These are phyloP conservation scores for Channa maculata DNA, from an alignment of 2,113 vertebrate species.

Conservation along the genomic window DNA sequence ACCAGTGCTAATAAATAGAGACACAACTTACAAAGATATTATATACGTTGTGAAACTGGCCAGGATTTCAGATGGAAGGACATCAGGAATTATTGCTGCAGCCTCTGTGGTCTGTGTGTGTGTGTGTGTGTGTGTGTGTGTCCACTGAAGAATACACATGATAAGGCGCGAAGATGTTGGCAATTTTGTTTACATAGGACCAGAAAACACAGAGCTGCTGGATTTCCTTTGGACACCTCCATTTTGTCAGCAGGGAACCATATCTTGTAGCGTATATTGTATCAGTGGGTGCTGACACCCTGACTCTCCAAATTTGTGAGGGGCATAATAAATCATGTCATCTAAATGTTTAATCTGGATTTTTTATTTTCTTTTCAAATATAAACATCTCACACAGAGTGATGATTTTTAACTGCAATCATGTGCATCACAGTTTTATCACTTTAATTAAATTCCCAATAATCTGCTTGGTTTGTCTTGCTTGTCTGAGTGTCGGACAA, in stretches of 20 bases:
- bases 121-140: constrained; percentile 12
- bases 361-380: not conserved
- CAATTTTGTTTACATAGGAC: not conserved
- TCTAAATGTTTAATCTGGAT: constrained; percentile 10
- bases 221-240: not conserved
- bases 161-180: constrained; percentile 1
- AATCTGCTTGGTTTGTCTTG: not conserved
- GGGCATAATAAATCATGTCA: not conserved
- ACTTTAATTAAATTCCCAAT: constrained; percentile 5
- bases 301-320: not conserved
- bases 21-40: not conserved
- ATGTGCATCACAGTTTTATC: not conserved
- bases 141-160: constrained; percentile 17
- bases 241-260: constrained; percentile 8
- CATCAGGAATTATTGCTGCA: constrained; percentile 23
- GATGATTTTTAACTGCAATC: not conserved
- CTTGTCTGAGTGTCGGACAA: constrained; percentile 12
- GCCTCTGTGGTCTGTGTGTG: constrained; percentile 1
- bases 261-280: not conserved
- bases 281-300: not conserved
- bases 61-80: no score
- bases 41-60: no score
- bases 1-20: constrained; percentile 1
- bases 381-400: not conserved
- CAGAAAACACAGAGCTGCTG: constrained; percentile 3